A percentile compares a stretch with the other conserved stretches of the same genome.
Conservation (phyloP, 2,113 vertebrate genomes). For the Xerus inauris region DNA sequence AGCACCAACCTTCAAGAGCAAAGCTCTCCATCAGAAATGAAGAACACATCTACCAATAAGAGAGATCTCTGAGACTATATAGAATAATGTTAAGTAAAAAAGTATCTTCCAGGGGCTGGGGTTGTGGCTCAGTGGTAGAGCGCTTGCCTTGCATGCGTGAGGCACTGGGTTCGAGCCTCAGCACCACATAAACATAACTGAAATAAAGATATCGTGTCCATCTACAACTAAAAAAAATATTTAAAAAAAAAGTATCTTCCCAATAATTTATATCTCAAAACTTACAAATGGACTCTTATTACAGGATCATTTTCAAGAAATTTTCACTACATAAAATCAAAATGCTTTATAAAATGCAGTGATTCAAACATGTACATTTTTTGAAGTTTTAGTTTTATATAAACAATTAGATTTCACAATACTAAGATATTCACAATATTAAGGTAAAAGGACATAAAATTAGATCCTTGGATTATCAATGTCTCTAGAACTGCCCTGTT, state of each 20-base stretch:
- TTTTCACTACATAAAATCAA: background rate
- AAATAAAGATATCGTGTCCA: no score
- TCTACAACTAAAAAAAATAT: no score
- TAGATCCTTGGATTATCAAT: background rate
- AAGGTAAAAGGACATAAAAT: background rate
- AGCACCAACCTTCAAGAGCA: background rate
- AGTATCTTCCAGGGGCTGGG: no score
- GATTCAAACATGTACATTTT: background rate
- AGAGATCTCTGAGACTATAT: background rate
- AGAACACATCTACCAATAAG: background rate
- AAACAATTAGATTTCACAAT: constrained; percentile 33
- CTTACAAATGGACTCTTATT: background rate
- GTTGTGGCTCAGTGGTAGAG: no score
- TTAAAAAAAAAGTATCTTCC: background rate
- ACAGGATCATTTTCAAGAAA: background rate
- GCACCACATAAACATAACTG: no score
- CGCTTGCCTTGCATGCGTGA: no score
- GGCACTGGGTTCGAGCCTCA: no score
- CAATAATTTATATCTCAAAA: background rate
- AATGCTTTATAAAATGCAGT: background rate
- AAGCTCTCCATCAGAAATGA: background rate
- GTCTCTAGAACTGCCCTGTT: background rate
- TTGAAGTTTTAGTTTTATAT: background rate
- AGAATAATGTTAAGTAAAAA: background rate
- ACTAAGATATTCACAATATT: background rate